Percentiles rank a stretch among this genome's conserved stretches.
Evolutionary conservation across 1,140 invertebrate species (phyloP).

Genomic region (Drosophila oshimai): DNA sequence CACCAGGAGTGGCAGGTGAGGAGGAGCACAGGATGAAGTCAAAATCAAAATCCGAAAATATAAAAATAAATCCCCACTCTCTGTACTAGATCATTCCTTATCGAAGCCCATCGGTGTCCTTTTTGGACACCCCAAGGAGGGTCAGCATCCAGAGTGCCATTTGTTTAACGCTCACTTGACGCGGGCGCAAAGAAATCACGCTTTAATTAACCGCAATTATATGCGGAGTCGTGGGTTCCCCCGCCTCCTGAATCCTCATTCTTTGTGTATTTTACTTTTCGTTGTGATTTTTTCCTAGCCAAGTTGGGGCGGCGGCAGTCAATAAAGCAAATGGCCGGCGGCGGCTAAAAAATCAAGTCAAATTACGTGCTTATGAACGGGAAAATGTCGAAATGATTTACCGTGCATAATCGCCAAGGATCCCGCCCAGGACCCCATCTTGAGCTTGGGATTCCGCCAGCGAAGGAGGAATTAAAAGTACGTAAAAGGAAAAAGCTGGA

Average conservation of each 20-base stretch:
- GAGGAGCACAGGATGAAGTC: not conserved
- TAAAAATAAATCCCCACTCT: constrained; percentile 3
- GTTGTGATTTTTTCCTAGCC: not conserved
- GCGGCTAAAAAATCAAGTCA: constrained; percentile 71
- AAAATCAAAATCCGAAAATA: not conserved
- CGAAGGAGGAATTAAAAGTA: constrained; percentile 16
- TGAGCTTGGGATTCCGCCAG: too few relatives aligned
- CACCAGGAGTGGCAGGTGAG: constrained; percentile 1
- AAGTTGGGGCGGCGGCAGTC: constrained; percentile 48
- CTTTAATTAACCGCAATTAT: constrained; percentile 82
- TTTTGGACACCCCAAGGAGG: not conserved
- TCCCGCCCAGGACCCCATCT: constrained; percentile 41
- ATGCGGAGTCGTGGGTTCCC: constrained; percentile 63
- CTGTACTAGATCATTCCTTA: constrained; percentile 33
- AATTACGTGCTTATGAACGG: constrained; percentile 81
- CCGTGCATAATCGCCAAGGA: constrained; percentile 76
- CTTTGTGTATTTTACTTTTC: too few relatives aligned
- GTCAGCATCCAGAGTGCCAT: constrained; percentile 20
- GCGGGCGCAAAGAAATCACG: constrained; percentile 61
- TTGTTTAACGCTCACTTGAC: constrained; percentile 41
- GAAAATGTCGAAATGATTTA: constrained; percentile 82
- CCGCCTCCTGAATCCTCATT: not conserved
- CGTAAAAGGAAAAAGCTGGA: constrained; percentile 12
- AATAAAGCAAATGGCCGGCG: constrained; percentile 63
- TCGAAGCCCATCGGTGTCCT: constrained; percentile 10